Evolutionary conservation across 2,113 vertebrate species (phyloP).

Genomic region (Melozone crissalis): DNA sequence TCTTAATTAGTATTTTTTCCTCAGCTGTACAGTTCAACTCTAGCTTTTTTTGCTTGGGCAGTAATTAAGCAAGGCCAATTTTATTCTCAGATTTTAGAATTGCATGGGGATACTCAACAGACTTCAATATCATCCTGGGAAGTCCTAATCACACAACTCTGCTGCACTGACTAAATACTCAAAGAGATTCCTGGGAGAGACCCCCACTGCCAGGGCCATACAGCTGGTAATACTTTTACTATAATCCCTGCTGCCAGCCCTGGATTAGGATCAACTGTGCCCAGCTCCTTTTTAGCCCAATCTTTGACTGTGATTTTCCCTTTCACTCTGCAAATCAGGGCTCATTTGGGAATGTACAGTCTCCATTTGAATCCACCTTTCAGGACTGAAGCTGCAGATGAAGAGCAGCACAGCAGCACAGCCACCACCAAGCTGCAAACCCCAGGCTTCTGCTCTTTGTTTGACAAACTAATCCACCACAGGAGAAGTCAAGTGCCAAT

Average conservation of each 20-base stretch:
- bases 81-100: slow-evolving; percentile 13
- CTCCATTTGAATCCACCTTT: slow-evolving; percentile 1
- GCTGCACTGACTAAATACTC: not conserved
- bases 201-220: not conserved
- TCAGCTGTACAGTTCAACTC: not conserved
- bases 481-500: not conserved
- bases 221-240: not conserved
- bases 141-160: not conserved
- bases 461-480: not conserved
- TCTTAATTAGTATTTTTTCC: not conserved
- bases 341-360: not conserved
- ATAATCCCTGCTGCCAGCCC: not conserved
- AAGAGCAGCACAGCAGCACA: not conserved
- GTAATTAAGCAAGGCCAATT: not conserved
- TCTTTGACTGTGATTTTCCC: not conserved
- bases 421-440: not conserved
- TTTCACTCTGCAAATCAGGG: not conserved
- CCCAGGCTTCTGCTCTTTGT: not conserved
- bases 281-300: not conserved
- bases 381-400: not conserved
- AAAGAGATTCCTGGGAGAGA: not conserved
- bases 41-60: not conserved
- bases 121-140: not conserved
- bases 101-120: not conserved
- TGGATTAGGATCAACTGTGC: not conserved